Evolutionary conservation across 2,113 vertebrate genomes (phyloP).

Genomic region (Colistium nudipinnis): DNA sequence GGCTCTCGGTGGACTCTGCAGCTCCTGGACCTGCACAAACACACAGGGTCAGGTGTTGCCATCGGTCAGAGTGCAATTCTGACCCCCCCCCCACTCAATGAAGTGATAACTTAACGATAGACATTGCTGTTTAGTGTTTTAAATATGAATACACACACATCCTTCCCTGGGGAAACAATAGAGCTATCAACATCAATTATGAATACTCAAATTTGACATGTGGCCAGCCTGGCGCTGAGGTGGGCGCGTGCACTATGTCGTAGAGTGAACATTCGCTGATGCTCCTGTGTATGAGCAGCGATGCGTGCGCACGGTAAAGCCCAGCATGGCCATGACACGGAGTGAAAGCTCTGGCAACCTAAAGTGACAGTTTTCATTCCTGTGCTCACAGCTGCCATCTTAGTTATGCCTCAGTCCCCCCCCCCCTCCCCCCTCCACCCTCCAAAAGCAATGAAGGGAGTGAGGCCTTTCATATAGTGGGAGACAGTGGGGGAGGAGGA

Average conservation of each 20-base stretch:
- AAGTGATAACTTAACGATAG: slow-evolving; percentile 4
- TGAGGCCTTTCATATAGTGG: slow-evolving; percentile 40
- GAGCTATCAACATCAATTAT: slow-evolving; percentile 40
- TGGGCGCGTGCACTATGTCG: slow-evolving; percentile 7
- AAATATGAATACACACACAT: slow-evolving; percentile 41
- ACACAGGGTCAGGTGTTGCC: neutral
- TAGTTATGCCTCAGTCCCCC: slow-evolving; percentile 68
- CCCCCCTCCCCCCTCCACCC: slow-evolving; percentile 21
- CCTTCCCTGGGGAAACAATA: slow-evolving; percentile 15
- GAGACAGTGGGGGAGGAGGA: neutral
- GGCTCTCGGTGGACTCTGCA: slow-evolving; percentile 93
- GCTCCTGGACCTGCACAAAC: slow-evolving; percentile 89
- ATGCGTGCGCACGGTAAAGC: slow-evolving; percentile 19
- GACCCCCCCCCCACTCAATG: slow-evolving; percentile 13
- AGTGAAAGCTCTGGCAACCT: slow-evolving; percentile 68
- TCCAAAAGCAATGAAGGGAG: slow-evolving; percentile 42
- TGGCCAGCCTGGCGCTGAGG: slow-evolving; percentile 19
- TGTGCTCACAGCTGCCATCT: slow-evolving; percentile 73
- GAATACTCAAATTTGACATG: slow-evolving; percentile 38
- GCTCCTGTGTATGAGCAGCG: slow-evolving; percentile 24
- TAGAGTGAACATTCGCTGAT: neutral
- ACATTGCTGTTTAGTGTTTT: slow-evolving; percentile 15
- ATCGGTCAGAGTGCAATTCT: too few species aligned
- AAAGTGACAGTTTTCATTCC: slow-evolving; percentile 79
- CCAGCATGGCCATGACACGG: slow-evolving; percentile 40